A percentile compares a stretch with the other conserved stretches of the same genome.
These are phyloP conservation scores for Cyrtorhinus lividipennis DNA, from an alignment of 1,140 invertebrate species.

Conservation along the genomic window DNA sequence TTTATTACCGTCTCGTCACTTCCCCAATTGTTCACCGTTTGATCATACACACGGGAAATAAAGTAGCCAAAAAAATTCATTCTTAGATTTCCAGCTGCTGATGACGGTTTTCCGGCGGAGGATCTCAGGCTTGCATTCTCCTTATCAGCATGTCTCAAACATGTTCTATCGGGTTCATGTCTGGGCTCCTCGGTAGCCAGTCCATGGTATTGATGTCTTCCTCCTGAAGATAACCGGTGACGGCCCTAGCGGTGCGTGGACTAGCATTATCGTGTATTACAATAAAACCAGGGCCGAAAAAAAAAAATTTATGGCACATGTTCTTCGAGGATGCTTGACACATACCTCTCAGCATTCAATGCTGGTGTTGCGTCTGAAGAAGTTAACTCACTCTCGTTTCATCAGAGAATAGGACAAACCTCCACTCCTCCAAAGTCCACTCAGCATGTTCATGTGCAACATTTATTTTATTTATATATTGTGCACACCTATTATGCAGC, in stretches of 20 bases:
- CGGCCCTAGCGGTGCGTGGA: background rate
- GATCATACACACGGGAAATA: too few species aligned
- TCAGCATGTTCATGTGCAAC: background rate
- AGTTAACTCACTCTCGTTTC: constrained; percentile 7
- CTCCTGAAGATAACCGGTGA: constrained; percentile 2
- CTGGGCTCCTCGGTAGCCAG: background rate
- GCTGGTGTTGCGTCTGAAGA: background rate
- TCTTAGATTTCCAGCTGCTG: too few species aligned
- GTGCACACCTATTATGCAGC: background rate
- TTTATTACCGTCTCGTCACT: too few species aligned
- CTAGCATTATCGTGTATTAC: constrained; percentile 15
- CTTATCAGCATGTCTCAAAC: constrained; percentile 4
- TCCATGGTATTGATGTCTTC: constrained; percentile 10
- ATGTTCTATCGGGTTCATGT: constrained; percentile 13
- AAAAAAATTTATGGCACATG: constrained; percentile 5
- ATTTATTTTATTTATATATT: background rate
- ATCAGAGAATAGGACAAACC: background rate
- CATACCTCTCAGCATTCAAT: background rate
- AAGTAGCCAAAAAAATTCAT: too few species aligned
- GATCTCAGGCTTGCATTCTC: background rate
- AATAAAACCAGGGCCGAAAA: constrained; percentile 4
- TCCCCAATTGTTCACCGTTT: too few species aligned
- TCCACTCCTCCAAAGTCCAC: background rate
- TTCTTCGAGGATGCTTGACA: constrained; percentile 1
- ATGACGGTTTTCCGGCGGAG: background rate